Evolutionary conservation across 2,888 invertebrate species (phyloP), one percentile per base, ranked within the genome.

Genomic region (Chrysolina americana): DNA sequence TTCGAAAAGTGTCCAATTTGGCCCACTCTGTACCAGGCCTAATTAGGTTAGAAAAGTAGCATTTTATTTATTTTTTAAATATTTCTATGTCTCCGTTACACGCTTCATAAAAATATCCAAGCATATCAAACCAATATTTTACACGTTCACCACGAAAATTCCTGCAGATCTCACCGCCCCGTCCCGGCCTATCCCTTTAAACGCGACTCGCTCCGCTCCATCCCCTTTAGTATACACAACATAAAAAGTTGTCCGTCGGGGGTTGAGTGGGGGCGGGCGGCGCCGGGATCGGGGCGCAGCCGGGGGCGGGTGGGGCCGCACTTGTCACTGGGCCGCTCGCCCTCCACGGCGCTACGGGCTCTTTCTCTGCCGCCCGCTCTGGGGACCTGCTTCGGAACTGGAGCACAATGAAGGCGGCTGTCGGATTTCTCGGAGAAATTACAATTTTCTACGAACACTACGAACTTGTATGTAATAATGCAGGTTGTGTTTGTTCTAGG

Each of bases 161-260:
- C 28, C 13, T 48, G 23, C 17, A 19, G n/a, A n/a, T n/a, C n/a
- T n/a, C n/a, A n/a, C n/a, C n/a, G n/a, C n/a, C n/a, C 68, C 65
- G 13, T 19, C 41, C 36, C 64, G 47, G 41, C 73, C 80, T 80
- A 82, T 82, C 82, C 68, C 81, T 81, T 81, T 78, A 81, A 82
- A 47, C 19, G 21, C 47, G 28, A 50, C n/a, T 48, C 74, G 70
- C 59, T 70, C n/a, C 70, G 73, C 41, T 72, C 79, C 83, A 85
- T 86, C 86, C 83, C 81, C 87, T 87, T 87, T 87, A 87, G 85
- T 85, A 84, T 86, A 86, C 86, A 87, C 87, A 87, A 86, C 86
- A 85, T 87, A 87, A 87, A 87, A 87, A 87, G 86, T 86, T 87
- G 87, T 86, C 86, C 86, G 87, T 85, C 87, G 83, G 83, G 83